Percentiles rank a stretch among this genome's conserved stretches.
phyloP scores from a whole-genome alignment of 2,797 vertebrate species.

The Galaxias olidus region DNA sequence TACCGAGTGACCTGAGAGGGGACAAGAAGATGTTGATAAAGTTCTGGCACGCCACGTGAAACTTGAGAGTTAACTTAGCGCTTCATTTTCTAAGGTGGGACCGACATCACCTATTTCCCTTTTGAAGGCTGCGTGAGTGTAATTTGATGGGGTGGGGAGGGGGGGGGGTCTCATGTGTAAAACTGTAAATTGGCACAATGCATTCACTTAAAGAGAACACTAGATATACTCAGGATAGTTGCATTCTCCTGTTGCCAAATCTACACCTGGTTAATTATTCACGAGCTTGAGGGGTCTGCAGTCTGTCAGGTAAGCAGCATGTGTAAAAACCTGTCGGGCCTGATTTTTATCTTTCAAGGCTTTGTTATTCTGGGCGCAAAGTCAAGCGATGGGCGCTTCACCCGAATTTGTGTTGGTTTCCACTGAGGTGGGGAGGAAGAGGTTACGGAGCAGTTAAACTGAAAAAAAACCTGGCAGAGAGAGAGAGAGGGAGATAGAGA shows the following conservation, averaged over 20 bases:
- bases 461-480: slow-evolving; percentile 41
- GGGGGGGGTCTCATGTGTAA: background rate
- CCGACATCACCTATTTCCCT: too few relatives aligned
- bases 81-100: too few relatives aligned
- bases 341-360: slow-evolving; percentile 61
- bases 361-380: slow-evolving; percentile 59
- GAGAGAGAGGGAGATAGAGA: slow-evolving; percentile 1
- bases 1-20: slow-evolving; percentile 11
- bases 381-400: slow-evolving; percentile 52
- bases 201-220: slow-evolving; percentile 9
- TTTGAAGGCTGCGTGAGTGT: too few relatives aligned
- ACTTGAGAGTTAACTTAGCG: background rate
- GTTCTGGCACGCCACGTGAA: background rate
- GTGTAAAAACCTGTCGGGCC: slow-evolving; percentile 57
- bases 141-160: too few relatives aligned
- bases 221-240: background rate
- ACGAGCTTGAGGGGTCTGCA: slow-evolving; percentile 46
- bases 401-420: slow-evolving; percentile 44
- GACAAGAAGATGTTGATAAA: slow-evolving; percentile 6
- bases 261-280: slow-evolving; percentile 64
- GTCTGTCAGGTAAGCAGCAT: slow-evolving; percentile 43
- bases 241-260: slow-evolving; percentile 40
- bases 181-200: slow-evolving; percentile 23
- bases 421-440: slow-evolving; percentile 38
- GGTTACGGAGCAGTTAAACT: slow-evolving; percentile 62